Evolutionary conservation across 2,888 invertebrate species (phyloP).

Genomic region (Pecten maximus): DNA sequence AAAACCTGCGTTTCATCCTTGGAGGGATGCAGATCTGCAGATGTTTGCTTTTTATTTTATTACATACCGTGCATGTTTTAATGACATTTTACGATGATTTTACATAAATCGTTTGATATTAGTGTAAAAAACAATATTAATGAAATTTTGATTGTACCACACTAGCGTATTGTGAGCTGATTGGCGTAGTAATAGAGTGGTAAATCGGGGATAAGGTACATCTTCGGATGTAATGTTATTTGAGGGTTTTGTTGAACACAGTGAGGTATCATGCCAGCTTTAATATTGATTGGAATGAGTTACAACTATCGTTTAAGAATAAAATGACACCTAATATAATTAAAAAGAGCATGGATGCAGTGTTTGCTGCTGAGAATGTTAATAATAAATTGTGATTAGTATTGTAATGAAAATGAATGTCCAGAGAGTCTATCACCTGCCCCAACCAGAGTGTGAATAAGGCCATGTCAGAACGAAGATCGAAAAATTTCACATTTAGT

Average conservation of each 20-base stretch:
- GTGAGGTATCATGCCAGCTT: not conserved
- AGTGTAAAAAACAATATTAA: not conserved
- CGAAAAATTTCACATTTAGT: too few species aligned
- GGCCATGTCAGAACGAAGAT: too few species aligned
- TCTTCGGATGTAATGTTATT: not conserved
- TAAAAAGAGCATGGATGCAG: not conserved
- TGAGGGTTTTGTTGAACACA: not conserved
- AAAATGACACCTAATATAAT: not conserved
- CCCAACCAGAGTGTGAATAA: too few species aligned
- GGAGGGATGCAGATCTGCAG: not conserved
- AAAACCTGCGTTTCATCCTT: conserved; percentile 6
- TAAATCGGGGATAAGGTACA: not conserved
- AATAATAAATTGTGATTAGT: conserved; percentile 6
- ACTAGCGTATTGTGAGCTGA: not conserved
- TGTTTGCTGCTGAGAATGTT: not conserved
- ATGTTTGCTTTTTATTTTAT: not conserved
- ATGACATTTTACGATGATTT: not conserved
- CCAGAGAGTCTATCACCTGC: not conserved
- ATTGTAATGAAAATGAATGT: not conserved
- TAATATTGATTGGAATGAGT: not conserved
- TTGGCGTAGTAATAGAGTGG: not conserved
- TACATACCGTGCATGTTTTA: not conserved
- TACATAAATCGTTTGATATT: not conserved
- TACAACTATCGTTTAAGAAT: not conserved
- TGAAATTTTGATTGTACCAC: conserved; percentile 8